Evolutionary conservation across 2,797 vertebrate genomes (phyloP), one percentile per base, ranked within the genome.

Genomic region (Megalops cyprinoides): DNA sequence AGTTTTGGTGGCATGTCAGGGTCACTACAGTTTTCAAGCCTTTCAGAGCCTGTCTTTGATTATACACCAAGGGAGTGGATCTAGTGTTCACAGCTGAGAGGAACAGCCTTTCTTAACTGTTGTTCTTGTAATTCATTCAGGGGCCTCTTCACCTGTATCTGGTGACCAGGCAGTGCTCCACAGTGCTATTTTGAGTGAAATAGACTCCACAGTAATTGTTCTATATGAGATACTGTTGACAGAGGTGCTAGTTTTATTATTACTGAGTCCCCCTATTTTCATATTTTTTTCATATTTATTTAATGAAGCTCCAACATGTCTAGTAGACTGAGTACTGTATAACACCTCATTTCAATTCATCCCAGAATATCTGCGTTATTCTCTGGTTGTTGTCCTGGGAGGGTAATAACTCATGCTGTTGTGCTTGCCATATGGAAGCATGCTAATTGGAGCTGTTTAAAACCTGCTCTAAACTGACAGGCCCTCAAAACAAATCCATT

Each of bases 381-480:
- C n/a, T 53, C 25, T 23, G 8, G 71, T 74, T 74, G 71, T 46
- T 28, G 71, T 74, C 46, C 74, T 51, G 74, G 74, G 44, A 76
- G 48, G 28, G 73, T 75, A 51, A 75, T 75, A 31, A 31, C 73
- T 48, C 73, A 48, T 9, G 48, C 48, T 48, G 74, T 53, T 76
- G 74, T 53, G 49, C 14, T 28, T 55, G 74, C 74, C 74, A 55
- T 76, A 76, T 76, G 74, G 74, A 76, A 76, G 15, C 74, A 55
- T 37, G 14, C 74, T 76, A 76, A 76, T 76, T 76, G 74, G 74
- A 55, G 74, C 49, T 76, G 48, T 37, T 76, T 76, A 76, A 76
- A 76, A 53, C 74, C 49, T 76, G 49, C 28, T 49, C 48, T 31
- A 76, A 76, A 55, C 46, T 53, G 51, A 76, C 74, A 39, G 74